These are phyloP conservation scores for Rhamphomyia laevipes DNA, from an alignment of 2,888 invertebrate genomes.

Conservation along the genomic window DNA sequence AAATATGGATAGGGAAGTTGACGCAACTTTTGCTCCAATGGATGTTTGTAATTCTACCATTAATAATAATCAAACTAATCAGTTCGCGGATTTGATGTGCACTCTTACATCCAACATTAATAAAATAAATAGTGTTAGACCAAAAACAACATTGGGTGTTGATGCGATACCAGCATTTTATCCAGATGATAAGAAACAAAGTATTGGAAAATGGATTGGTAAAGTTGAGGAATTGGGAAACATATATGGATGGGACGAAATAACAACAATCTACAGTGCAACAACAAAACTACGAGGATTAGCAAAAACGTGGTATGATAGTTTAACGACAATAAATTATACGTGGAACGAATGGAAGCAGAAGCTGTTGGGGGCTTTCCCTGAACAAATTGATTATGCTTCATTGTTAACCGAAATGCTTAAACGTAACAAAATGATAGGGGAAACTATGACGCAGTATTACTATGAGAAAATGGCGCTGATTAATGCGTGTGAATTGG, in stretches of 20 bases:
- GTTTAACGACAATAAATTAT: conserved; percentile 6
- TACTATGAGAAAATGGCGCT: conserved; percentile 11
- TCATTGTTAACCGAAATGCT: conserved; percentile 4
- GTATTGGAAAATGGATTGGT: conserved; percentile 4
- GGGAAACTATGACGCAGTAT: conserved; percentile 7
- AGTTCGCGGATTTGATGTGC: not conserved
- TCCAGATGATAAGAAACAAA: conserved; percentile 7
- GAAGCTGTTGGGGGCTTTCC: conserved; percentile 8
- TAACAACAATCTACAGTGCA: conserved; percentile 6
- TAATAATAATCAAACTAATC: too few species aligned
- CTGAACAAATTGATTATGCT: conserved; percentile 5
- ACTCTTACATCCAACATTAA: not conserved
- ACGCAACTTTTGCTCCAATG: too few species aligned
- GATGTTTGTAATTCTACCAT: too few species aligned
- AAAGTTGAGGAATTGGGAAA: conserved; percentile 8
- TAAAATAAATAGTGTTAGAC: not conserved
- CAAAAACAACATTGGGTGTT: not conserved
- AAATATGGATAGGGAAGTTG: too few species aligned
- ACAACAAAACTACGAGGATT: conserved; percentile 4
- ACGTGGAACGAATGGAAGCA: conserved; percentile 10
- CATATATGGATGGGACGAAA: conserved; percentile 10
- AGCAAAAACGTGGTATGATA: conserved; percentile 7
- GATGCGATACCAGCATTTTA: conserved; percentile 7
- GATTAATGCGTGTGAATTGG: conserved; percentile 4
- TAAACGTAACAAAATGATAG: not conserved